Base-by-base conservation (phyloP, 2,888 invertebrate species). In the Dolichopus griseipennis region DNA sequence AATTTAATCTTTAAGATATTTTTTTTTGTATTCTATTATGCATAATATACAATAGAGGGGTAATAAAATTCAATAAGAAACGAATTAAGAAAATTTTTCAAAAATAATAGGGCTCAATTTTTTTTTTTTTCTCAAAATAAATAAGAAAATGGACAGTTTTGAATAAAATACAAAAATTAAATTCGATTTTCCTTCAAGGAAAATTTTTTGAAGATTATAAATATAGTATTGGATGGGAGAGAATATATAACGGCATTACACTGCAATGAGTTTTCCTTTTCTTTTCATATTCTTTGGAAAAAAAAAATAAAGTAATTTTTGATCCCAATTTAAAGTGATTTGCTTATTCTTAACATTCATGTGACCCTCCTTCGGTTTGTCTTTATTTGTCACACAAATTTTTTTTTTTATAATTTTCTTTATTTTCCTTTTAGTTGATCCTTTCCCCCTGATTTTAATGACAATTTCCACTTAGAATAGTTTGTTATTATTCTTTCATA, bases 61-160 rank as follows among this genome's bases (percentile, higher is more conserved):
- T n/a, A 52, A 52, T 52, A 52, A 52, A 52, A 52, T 52, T 52
- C 52, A 52, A 52, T 52, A 52, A 52, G 52, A 52, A 18, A 18
- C 52, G 52, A 52, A 52, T 52, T 52, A 52, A 52, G 41, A 41
- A 52, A 52, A 52, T 6, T 27, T 27, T 27, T 27, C 27, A 27
- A 4, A 27, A 4, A 4, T 4, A 27, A 27, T 27, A 27, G 27
- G 27, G 27, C 27, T 27, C 27, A 27, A 27, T 52, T 52, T 12
- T 43, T 43, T 43, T 43, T 43, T 43, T 43, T 52, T 52, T 18
- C 52, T 52, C 15, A 52, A 37, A 52, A 52, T 52, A 9, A 52
- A 15, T 18, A 52, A 18, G n/a, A 52, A 52, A 52, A 52, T 12
- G 52, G 52, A 52, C 52, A 52, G 15, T 52, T 52, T 52, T 52